A percentile compares a stretch with the other conserved stretches of the same genome.
Evolutionary conservation across 2,888 invertebrate species (phyloP).

Genomic region (Hoplodrina blanda): DNA sequence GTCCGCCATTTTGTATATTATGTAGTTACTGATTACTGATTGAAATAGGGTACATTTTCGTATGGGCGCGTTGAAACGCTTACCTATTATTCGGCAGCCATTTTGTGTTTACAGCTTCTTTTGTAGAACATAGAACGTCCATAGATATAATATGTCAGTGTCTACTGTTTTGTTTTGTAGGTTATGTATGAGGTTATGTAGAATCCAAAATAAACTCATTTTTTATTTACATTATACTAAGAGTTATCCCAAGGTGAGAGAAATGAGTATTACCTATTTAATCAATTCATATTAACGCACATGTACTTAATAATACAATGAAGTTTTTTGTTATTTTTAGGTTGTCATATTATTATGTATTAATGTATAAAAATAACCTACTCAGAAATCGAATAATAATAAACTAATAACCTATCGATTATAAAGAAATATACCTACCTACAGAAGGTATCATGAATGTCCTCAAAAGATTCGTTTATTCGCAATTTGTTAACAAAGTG

Average conservation of each 20-base stretch:
- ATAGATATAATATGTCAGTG: no score
- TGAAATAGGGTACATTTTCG: no score
- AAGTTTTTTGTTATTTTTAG: conserved; percentile 30
- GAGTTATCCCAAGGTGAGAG: background rate
- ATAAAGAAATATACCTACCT: background rate
- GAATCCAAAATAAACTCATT: background rate
- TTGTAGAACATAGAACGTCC: no score
- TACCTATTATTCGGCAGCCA: no score
- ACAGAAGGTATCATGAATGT: conserved; percentile 33
- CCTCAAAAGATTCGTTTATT: conserved; percentile 26
- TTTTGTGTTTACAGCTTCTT: no score
- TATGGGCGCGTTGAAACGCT: no score
- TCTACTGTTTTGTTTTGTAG: background rate
- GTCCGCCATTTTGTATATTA: no score
- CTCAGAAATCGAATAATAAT: background rate
- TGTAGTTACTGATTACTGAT: no score
- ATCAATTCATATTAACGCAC: background rate
- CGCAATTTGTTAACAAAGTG: conserved; percentile 31
- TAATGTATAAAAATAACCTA: conserved; percentile 23
- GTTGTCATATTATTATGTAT: background rate
- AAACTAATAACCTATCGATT: background rate
- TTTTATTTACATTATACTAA: background rate
- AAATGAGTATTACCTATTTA: background rate
- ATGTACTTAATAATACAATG: background rate
- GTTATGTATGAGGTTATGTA: conserved; percentile 6